Percentiles rank a stretch among this genome's conserved stretches.
These are phyloP conservation scores for Ethmia dodecea DNA, from an alignment of 2,888 invertebrate genomes.

Conservation along the genomic window DNA sequence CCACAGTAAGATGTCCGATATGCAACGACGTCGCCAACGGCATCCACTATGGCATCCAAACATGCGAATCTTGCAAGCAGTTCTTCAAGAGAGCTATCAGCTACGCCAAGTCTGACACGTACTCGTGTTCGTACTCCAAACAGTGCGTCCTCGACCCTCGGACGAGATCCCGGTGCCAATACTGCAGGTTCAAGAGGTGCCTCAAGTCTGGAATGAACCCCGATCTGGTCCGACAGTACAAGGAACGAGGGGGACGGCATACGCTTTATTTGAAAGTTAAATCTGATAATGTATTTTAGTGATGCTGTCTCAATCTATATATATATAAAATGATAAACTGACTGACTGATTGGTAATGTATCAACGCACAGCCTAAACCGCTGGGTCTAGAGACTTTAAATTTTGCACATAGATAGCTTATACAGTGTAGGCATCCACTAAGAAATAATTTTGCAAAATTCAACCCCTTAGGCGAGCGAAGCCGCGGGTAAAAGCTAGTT, in stretches of 20 bases:
- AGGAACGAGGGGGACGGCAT: slow-evolving; percentile 15
- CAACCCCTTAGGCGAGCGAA: too few relatives aligned
- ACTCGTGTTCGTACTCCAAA: slow-evolving; percentile 13
- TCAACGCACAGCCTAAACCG: too few relatives aligned
- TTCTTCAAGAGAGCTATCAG: slow-evolving; percentile 40
- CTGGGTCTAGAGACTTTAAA: too few relatives aligned
- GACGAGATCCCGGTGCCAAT: slow-evolving; percentile 24
- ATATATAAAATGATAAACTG: too few relatives aligned
- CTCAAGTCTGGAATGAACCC: slow-evolving; percentile 35
- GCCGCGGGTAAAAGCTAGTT: too few relatives aligned
- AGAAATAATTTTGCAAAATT: too few relatives aligned
- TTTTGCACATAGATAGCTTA: too few relatives aligned
- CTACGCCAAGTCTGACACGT: slow-evolving; percentile 16
- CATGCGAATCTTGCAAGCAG: slow-evolving; percentile 45
- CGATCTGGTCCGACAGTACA: slow-evolving; percentile 19
- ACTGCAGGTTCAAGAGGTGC: slow-evolving; percentile 38
- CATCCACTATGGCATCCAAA: slow-evolving; percentile 36
- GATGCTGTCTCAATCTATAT: too few relatives aligned
- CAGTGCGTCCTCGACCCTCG: slow-evolving; percentile 18
- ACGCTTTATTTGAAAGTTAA: not conserved
- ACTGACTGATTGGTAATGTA: too few relatives aligned
- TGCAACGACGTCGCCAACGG: slow-evolving; percentile 36
- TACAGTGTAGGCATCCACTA: too few relatives aligned
- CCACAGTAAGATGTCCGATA: slow-evolving; percentile 28
- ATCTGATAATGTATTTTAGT: too few relatives aligned